phyloP scores from a whole-genome alignment of 2,888 invertebrate species.

The Endomychus coccineus region DNA sequence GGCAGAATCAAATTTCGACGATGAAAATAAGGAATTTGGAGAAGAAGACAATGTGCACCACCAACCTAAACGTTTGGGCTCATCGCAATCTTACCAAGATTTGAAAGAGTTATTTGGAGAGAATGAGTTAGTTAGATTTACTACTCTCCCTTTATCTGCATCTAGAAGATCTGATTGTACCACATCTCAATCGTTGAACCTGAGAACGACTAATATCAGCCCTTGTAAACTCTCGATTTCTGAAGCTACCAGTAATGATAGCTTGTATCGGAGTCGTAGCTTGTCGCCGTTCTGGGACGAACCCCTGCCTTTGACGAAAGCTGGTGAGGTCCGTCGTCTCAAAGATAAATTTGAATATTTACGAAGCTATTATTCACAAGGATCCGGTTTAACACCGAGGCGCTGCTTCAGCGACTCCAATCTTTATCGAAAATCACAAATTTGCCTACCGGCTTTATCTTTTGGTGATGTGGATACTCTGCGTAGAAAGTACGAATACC shows the following conservation, averaged over 20 bases:
- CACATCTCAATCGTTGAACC: constrained; percentile 40
- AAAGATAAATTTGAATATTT: constrained; percentile 69
- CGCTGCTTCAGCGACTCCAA: constrained; percentile 76
- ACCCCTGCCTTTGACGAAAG: constrained; percentile 62
- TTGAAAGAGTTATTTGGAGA: constrained; percentile 79
- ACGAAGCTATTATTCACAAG: constrained; percentile 42
- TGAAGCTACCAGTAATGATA: constrained; percentile 55
- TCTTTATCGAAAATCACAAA: constrained; percentile 52
- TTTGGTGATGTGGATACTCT: constrained; percentile 54
- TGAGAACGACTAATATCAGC: constrained; percentile 39
- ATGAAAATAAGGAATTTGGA: constrained; percentile 12
- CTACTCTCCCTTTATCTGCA: constrained; percentile 47
- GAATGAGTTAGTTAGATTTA: constrained; percentile 53
- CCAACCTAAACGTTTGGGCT: constrained; percentile 27
- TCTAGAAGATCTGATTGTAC: constrained; percentile 46
- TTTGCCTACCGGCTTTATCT: constrained; percentile 42
- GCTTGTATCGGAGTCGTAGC: constrained; percentile 62
- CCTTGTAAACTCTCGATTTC: constrained; percentile 39
- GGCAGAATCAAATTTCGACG: constrained; percentile 36
- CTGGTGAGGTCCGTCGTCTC: constrained; percentile 72
- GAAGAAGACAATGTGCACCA: constrained; percentile 24
- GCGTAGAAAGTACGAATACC: constrained; percentile 53
- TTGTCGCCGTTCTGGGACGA: constrained; percentile 67
- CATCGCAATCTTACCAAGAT: constrained; percentile 63
- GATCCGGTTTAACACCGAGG: constrained; percentile 33